phyloP scores from a whole-genome alignment of 2,113 vertebrate species.

The Rhea americana region DNA sequence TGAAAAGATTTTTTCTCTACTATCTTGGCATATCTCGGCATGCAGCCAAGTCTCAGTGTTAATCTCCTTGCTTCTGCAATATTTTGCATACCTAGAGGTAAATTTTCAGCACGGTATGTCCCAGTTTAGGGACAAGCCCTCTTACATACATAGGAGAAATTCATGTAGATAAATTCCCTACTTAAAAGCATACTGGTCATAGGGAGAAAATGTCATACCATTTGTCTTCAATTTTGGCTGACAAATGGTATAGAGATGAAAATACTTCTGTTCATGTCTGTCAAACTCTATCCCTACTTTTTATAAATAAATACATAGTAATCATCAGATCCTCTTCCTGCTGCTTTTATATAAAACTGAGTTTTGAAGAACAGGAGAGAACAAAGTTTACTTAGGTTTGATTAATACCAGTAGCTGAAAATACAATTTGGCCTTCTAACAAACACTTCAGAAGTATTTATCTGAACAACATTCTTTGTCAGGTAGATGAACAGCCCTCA shows the following conservation, averaged over 20 bases:
- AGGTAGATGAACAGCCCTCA: background rate
- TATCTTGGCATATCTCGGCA: background rate
- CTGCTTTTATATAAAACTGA: background rate
- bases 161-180: constrained; percentile 19
- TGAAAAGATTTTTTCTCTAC: background rate
- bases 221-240: background rate
- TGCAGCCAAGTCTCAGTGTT: background rate
- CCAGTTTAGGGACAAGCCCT: constrained; percentile 2
- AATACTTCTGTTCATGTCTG: background rate
- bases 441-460: background rate
- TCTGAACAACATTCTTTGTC: background rate
- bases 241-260: constrained; percentile 27
- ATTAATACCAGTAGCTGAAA: background rate
- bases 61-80: background rate
- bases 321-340: background rate
- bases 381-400: background rate
- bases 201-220: constrained; percentile 4
- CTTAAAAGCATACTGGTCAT: constrained; percentile 19
- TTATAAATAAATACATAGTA: background rate
- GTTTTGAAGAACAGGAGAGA: background rate
- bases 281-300: background rate
- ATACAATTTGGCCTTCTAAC: background rate
- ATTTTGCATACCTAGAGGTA: constrained; percentile 27
- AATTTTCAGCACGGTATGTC: background rate
- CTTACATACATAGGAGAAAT: background rate